Evolutionary conservation across 1,140 invertebrate species (phyloP).

Genomic region (Drosophila guanche): DNA sequence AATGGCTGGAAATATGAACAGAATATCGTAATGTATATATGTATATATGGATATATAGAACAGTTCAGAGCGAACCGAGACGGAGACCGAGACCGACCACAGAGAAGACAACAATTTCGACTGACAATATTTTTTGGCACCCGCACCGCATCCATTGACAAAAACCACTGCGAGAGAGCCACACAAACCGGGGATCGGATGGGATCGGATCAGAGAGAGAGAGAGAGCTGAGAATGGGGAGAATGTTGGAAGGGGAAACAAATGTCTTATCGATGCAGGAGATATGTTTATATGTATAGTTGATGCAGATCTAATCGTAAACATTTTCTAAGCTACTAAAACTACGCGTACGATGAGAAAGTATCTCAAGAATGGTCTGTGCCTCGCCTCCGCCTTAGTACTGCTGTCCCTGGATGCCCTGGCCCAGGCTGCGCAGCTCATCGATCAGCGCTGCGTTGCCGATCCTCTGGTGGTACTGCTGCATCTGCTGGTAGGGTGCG

Average conservation of each 20-base stretch:
- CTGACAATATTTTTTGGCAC: conserved; percentile 78
- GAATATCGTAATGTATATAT: conserved; percentile 2
- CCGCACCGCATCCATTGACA: conserved; percentile 65
- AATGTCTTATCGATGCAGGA: background rate
- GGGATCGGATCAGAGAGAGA: conserved; percentile 17
- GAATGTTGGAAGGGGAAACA: background rate
- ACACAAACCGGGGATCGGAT: no score
- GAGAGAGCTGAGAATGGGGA: conserved; percentile 4
- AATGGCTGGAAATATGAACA: conserved; percentile 21
- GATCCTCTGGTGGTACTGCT: conserved; percentile 20
- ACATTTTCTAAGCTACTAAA: no score
- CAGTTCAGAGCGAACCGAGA: conserved; percentile 10
- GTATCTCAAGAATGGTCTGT: background rate
- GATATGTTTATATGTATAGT: no score
- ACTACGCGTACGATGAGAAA: no score
- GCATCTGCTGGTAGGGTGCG: conserved; percentile 17
- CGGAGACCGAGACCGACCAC: conserved; percentile 60
- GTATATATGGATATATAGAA: conserved; percentile 25
- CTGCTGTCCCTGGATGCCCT: conserved; percentile 36
- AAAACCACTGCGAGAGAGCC: conserved; percentile 35
- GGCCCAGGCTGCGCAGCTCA: conserved; percentile 25
- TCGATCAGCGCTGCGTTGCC: conserved; percentile 24
- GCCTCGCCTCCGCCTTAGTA: background rate
- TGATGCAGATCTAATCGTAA: no score
- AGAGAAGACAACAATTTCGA: conserved; percentile 71